Base-by-base conservation (phyloP, 2,888 invertebrate genomes). In the Ophion costatus region DNA sequence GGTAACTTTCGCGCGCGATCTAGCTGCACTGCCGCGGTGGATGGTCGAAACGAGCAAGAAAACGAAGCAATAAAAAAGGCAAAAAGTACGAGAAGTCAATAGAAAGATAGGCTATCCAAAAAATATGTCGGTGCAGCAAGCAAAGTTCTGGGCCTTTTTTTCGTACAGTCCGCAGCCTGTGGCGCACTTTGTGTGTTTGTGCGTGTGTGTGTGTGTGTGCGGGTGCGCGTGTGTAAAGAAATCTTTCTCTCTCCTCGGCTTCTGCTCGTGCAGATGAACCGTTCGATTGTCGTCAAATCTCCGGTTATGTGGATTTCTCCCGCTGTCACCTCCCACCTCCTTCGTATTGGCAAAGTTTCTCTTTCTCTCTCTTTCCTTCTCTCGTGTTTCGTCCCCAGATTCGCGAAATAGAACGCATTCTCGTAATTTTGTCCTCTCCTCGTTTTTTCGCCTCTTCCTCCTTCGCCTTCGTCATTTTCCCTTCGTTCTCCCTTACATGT, bases 281-380 rank as follows among this genome's bases (percentile, higher is more conserved):
- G 82, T 84, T 85, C 87, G 86, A 87, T 85, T 85, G 85, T 87
- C 85, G 83, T 85, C 73, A 75, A 86, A 83, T 85, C 82, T 85
- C 82, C 77, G 80, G 76, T 67, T 77, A 67, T 80, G 77, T 24
- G 80, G 63, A 69, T 76, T 57, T 76, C 75, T 71, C 71, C 61
- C 59, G 29, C 59, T 59, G 57, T 38, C 38, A 17, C 69, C 61
- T n/a, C 66, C 33, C 14, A n/a, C 59, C n/a, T 38, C 29, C 73
- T 67, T 67, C 57, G 56, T 33, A 74, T 80, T 33, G 42, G 71
- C 45, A 64, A 57, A 51, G 29, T 24, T 14, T 57, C 24, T 66
- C 33, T 77, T 38, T 85, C 22, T 17, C 11, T 57, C 80, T 38
- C 69, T 70, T 74, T 45, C 51, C 24, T 80, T 29, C 4, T 29